phyloP scores from a whole-genome alignment of 2,113 vertebrate species.

The Mohoua ochrocephala region DNA sequence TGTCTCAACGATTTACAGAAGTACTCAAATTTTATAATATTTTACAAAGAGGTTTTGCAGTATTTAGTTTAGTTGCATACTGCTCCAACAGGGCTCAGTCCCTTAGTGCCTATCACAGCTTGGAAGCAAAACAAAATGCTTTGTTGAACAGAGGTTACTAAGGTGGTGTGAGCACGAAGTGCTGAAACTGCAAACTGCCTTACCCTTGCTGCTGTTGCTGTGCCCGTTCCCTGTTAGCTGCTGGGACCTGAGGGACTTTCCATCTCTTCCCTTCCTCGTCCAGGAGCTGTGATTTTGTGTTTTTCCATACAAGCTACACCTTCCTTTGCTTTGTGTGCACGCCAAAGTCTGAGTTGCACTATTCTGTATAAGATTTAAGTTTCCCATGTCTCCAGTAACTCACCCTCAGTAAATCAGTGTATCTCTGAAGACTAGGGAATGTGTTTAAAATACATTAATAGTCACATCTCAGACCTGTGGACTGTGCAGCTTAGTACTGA shows the following conservation, averaged over 20 bases:
- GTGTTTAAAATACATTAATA: neutral
- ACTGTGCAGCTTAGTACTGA: neutral
- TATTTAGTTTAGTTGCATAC: neutral
- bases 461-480: neutral
- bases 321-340: neutral
- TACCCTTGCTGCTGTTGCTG: neutral
- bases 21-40: neutral
- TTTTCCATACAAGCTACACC: neutral
- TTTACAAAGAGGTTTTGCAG: neutral
- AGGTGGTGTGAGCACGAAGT: neutral
- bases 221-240: neutral
- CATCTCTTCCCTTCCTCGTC: neutral
- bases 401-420: neutral
- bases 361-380: neutral
- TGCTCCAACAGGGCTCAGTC: neutral
- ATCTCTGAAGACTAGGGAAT: neutral
- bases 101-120: neutral
- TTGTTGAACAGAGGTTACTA: neutral
- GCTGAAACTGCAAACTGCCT: neutral
- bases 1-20: neutral
- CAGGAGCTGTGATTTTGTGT: neutral
- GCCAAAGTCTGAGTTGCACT: neutral
- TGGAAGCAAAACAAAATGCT: neutral
- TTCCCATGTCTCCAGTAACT: neutral
- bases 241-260: neutral